These are phyloP conservation scores for Capitella teleta DNA, from an alignment of 1,140 invertebrate genomes.

Conservation along the genomic window DNA sequence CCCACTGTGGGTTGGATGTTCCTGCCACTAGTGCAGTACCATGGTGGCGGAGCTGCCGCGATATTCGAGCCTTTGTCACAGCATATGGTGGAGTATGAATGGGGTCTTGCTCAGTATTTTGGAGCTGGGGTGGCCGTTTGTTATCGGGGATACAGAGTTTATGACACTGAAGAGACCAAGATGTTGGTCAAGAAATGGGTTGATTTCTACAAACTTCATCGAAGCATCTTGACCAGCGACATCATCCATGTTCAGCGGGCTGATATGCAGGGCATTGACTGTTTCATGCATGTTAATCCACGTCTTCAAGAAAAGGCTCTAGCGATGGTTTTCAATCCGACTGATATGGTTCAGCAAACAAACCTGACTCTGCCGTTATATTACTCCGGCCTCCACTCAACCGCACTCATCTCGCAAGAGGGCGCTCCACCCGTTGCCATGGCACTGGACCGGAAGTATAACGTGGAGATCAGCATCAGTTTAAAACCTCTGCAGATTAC, in stretches of 20 bases:
- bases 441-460: not conserved
- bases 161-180: constrained; percentile 3
- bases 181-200: constrained; percentile 6
- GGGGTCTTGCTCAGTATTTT: constrained; percentile 9
- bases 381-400: constrained; percentile 3
- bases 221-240: constrained; percentile 3
- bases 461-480: not conserved
- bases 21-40: constrained; percentile 2
- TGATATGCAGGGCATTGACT: constrained; percentile 9
- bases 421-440: not conserved
- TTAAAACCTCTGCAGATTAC: not conserved
- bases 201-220: constrained; percentile 5
- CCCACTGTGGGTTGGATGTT: constrained; percentile 10
- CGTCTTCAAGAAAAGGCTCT: not conserved
- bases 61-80: constrained; percentile 4
- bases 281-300: constrained; percentile 10
- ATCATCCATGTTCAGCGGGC: constrained; percentile 6
- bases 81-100: constrained; percentile 5
- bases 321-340: constrained; percentile 9
- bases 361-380: not conserved
- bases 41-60: constrained; percentile 5
- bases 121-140: constrained; percentile 9
- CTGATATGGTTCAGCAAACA: not conserved
- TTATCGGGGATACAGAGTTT: constrained; percentile 7
- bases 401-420: not conserved